Evolutionary conservation across 2,888 invertebrate genomes (phyloP).

Genomic region (Andrena minutula): DNA sequence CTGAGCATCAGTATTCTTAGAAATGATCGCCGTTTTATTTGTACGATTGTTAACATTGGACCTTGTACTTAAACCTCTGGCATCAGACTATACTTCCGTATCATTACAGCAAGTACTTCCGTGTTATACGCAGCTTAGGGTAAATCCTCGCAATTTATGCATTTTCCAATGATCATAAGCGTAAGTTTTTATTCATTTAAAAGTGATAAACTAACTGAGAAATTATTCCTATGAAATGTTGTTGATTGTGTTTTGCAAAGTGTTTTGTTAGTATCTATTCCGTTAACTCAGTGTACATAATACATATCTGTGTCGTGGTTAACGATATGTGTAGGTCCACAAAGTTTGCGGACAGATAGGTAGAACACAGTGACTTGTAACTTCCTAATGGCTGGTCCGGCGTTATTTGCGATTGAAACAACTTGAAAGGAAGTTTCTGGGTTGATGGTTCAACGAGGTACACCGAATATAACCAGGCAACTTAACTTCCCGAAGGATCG

Average conservation of each 20-base stretch:
- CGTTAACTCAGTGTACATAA: not conserved
- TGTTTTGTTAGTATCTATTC: not conserved
- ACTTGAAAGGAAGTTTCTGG: constrained; percentile 21
- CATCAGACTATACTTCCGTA: constrained; percentile 4
- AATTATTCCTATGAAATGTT: no score
- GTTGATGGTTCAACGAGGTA: constrained; percentile 12
- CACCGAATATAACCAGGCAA: constrained; percentile 17
- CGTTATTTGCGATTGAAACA: constrained; percentile 4
- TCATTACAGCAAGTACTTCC: constrained; percentile 4
- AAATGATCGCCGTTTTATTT: constrained; percentile 2
- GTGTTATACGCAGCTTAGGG: not conserved
- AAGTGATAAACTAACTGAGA: no score
- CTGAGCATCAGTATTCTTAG: not conserved
- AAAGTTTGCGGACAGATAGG: constrained; percentile 5
- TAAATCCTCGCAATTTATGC: not conserved
- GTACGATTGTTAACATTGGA: not conserved
- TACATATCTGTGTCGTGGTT: constrained; percentile 2
- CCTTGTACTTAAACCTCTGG: constrained; percentile 15
- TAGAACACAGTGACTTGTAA: constrained; percentile 8
- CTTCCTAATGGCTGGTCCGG: constrained; percentile 19
- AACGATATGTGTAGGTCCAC: not conserved
- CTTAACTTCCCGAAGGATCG: constrained; percentile 15
- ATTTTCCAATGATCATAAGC: not conserved
- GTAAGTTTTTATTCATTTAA: no score
- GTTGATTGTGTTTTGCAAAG: not conserved